Percentiles rank a stretch among this genome's conserved stretches.
These are phyloP conservation scores for Malacoctenus gilli DNA, from an alignment of 2,797 vertebrate species.

Conservation along the genomic window DNA sequence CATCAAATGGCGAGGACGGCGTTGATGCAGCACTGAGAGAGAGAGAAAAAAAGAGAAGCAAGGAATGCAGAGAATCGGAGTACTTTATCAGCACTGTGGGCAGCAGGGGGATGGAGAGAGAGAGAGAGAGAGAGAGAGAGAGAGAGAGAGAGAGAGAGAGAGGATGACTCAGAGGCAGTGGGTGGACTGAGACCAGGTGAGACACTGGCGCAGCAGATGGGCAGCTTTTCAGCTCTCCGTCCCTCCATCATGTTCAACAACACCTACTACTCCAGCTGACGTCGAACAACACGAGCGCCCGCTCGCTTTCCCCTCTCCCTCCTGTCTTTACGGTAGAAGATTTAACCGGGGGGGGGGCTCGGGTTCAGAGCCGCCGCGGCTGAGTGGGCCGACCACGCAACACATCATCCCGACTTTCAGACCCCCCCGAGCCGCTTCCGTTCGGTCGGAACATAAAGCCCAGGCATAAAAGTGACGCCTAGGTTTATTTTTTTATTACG, in stretches of 20 bases:
- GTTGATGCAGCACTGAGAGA: constrained; percentile 51
- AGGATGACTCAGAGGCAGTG: constrained; percentile 74
- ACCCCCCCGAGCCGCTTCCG: too few relatives aligned
- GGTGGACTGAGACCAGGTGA: constrained; percentile 76
- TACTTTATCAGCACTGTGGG: constrained; percentile 69
- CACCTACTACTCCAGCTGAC: constrained; percentile 46
- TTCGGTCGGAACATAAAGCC: background rate
- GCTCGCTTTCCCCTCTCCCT: constrained; percentile 22
- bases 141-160: constrained; percentile 55
- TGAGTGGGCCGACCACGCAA: background rate
- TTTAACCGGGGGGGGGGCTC: background rate
- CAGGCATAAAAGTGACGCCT: background rate
- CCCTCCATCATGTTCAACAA: constrained; percentile 48
- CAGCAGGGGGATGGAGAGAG: constrained; percentile 61
- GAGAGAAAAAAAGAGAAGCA: constrained; percentile 1
- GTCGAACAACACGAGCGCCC: constrained; percentile 8
- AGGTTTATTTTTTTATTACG: background rate
- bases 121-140: constrained; percentile 57
- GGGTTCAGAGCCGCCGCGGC: constrained; percentile 9
- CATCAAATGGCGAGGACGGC: constrained; percentile 53
- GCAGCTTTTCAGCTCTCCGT: constrained; percentile 53
- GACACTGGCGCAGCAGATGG: constrained; percentile 70
- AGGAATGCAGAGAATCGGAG: constrained; percentile 36
- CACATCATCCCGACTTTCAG: background rate
- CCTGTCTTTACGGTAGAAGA: constrained; percentile 9